These are phyloP conservation scores for Mixornis gularis DNA, from an alignment of 2,113 vertebrate genomes.

Conservation along the genomic window DNA sequence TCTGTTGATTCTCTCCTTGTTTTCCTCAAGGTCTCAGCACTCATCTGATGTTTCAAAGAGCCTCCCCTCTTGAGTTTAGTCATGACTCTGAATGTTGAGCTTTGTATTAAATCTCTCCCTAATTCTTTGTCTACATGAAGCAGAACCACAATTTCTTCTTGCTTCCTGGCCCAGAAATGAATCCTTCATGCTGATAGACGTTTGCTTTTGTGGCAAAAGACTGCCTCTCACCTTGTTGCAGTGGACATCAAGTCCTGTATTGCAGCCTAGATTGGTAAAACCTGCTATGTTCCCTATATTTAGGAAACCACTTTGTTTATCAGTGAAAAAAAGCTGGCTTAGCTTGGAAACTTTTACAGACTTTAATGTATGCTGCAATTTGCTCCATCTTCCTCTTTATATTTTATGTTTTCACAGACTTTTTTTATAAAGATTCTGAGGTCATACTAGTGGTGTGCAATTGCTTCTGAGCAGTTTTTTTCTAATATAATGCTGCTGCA, in stretches of 20 bases:
- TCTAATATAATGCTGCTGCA: background rate
- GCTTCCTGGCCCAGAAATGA: background rate
- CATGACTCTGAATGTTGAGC: background rate
- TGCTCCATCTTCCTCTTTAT: background rate
- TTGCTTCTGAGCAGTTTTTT: background rate
- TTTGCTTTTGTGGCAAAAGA: background rate
- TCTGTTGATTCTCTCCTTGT: background rate
- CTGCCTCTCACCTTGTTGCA: background rate
- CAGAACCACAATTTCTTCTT: background rate
- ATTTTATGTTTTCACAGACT: background rate
- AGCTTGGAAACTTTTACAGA: background rate
- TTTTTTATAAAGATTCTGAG: background rate
- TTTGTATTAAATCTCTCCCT: background rate
- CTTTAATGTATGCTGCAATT: background rate
- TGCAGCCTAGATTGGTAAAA: background rate
- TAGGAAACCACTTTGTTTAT: slow-evolving; percentile 17
- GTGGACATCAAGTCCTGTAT: background rate
- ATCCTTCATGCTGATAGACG: background rate
- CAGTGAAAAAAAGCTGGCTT: background rate
- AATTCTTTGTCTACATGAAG: background rate
- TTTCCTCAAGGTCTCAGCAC: background rate
- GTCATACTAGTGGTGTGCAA: background rate
- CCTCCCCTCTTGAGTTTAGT: background rate
- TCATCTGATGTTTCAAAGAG: background rate
- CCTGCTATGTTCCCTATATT: background rate